phyloP scores from a whole-genome alignment of 2,797 vertebrate species.

The Cryptoprocta ferox region DNA sequence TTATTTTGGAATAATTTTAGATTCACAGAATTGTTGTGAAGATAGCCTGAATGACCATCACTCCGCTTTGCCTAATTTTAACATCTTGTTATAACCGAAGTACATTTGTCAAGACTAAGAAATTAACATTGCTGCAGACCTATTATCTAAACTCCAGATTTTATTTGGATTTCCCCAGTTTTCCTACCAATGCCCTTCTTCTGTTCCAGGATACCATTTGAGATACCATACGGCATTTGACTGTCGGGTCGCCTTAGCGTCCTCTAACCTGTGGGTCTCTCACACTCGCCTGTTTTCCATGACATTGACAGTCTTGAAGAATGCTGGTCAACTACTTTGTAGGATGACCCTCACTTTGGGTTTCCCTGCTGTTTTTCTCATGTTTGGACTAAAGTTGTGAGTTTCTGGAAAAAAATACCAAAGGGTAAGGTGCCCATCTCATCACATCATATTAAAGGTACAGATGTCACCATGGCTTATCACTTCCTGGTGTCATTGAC shows the following conservation, averaged over 20 bases:
- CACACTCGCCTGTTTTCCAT: background rate
- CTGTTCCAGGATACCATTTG: background rate
- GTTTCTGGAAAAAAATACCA: background rate
- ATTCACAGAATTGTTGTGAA: background rate
- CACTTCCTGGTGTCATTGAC: background rate
- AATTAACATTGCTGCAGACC: background rate
- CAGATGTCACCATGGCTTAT: background rate
- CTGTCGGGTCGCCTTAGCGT: background rate
- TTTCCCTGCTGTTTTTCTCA: background rate
- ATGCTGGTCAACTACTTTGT: background rate
- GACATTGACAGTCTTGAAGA: background rate
- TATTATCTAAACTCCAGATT: background rate
- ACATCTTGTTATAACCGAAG: background rate
- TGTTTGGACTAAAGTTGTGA: background rate
- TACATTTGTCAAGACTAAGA: background rate
- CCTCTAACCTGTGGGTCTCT: background rate
- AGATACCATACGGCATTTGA: background rate
- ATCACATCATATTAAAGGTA: background rate
- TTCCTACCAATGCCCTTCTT: background rate
- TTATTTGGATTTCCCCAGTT: background rate
- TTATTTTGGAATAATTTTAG: conserved; percentile 36
- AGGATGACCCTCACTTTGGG: background rate
- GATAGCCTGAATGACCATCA: background rate
- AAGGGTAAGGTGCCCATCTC: background rate
- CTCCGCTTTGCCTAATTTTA: background rate